Percentiles rank a stretch among this genome's conserved stretches.
Evolutionary conservation across 2,113 vertebrate genomes (phyloP).

Genomic region (Sula dactylatra): DNA sequence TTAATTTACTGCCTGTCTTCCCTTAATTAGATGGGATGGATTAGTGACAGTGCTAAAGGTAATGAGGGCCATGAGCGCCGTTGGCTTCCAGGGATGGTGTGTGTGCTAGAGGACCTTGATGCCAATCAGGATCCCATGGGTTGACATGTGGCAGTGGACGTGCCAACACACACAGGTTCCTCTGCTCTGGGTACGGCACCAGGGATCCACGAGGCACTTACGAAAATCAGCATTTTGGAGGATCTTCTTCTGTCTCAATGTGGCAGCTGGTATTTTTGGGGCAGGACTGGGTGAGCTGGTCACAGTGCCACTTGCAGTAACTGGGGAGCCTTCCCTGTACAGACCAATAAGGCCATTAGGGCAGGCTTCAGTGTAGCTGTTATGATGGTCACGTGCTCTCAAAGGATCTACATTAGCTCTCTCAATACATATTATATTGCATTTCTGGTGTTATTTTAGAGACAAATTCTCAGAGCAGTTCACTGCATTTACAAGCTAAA

Average conservation of each 20-base stretch:
- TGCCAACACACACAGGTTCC: not conserved
- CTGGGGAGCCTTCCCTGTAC: not conserved
- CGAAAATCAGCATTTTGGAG: not conserved
- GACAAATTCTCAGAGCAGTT: not conserved
- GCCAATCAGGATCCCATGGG: not conserved
- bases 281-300: not conserved
- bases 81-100: not conserved
- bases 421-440: no score
- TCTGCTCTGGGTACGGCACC: not conserved
- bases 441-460: not conserved
- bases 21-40: not conserved
- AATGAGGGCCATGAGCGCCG: not conserved
- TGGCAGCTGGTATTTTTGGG: not conserved
- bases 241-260: not conserved
- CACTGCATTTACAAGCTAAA: not conserved
- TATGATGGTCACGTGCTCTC: not conserved
- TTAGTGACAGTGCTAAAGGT: not conserved
- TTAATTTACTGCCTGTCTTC: not conserved
- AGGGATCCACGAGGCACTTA: not conserved
- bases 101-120: not conserved
- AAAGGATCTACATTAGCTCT: not conserved
- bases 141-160: not conserved
- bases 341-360: not conserved
- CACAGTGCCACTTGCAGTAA: not conserved
- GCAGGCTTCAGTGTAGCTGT: not conserved